Base-by-base conservation (phyloP, 2,113 vertebrate genomes). In the rat (Rattus norvegicus) region DNA sequence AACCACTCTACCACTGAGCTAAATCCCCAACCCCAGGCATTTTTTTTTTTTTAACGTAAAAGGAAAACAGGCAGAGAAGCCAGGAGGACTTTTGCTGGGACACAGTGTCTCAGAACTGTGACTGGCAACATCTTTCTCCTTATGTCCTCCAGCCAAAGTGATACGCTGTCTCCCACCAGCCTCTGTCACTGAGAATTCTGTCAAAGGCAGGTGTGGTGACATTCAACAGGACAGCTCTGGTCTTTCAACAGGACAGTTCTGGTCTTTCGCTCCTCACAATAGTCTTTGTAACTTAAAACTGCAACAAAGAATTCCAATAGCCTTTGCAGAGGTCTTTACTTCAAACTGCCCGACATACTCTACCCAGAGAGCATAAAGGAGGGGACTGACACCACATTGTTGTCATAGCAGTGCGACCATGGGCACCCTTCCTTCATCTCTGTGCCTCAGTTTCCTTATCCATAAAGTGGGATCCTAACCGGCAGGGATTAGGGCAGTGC, bases 201-300 rank as follows among this genome's bases (percentile, higher is more conserved):
- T 67, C 47, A 52, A 43, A 76, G 92, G 59, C 76, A 81, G 59
- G 11, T 90, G 86, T 94, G 75, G 11, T 0, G 30, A 81, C 4
- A 90, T 43, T 79, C 73, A 56, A 4, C 0, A 5, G 77, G 67
- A 63, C 7, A 61, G 56, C 77, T 26, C 14, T 33, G 63, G 39
- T 16, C 93, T 95, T 90, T 79, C 61, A 56, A 4, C 0, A 5
- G 77, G 67, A 63, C 7, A 61, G 56, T 77, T 26, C 14, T 33
- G 63, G 39, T 16, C 93, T 95, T 90, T 79, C 61, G 61, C n/a
- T 70, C 30, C 77, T 76, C 59, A 39, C 28, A 11, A 63, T 28
- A 69, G 92, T 86, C 81, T 88, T 88, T 88, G 92, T 89, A 84
- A 93, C 72, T 87, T 79, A 84, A 92, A 94, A 76, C 30, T 33